Evolutionary conservation across 2,888 invertebrate species (phyloP), one percentile per base, ranked within the genome.

Genomic region (Tetragonisca angustula): DNA sequence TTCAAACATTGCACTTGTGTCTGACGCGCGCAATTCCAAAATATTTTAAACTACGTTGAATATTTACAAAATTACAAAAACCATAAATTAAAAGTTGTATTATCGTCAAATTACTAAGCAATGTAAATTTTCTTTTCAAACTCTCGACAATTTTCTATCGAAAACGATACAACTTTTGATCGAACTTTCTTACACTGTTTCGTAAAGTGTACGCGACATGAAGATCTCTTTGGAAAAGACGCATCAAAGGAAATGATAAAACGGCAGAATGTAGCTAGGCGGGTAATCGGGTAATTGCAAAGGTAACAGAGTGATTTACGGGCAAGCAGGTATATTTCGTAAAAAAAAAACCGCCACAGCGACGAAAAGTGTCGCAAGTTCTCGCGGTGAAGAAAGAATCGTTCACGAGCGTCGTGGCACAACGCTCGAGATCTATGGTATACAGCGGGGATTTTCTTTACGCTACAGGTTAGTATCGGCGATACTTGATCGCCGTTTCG

Each of bases 401-500:
- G 70, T 67, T 43, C n/a, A 21, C 24, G 77, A 80, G 43, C 52
- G 52, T 15, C 32, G 24, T 70, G n/a, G 24, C 50, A 24, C 81
- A 21, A 24, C 19, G 15, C 13, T 21, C 27, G 49, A 32, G 52
- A 65, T 64, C 59, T 59, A 17, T 13, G 62, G 32, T 21, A 43
- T 0, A 11, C 9, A 67, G 54, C 64, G 68, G 76, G 54, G 62
- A 43, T 43, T 43, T 75, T 70, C 76, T 84, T 32, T 79, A 82
- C 84, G 43, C 79, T 69, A 67, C 75, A 72, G 65, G 84, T 67
- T 82, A 67, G 36, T 32, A 64, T 52, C 54, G 32, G 61, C 43
- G 86, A 79, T 76, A 78, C 76, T 79, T 85, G 84, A 86, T 81
- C 79, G 70, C 43, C 69, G 72, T 61, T 59, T 62, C 79, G 81